Conservation (phyloP, 2,888 invertebrate genomes). For the Scaptodrosophila latifasciaeformis region DNA sequence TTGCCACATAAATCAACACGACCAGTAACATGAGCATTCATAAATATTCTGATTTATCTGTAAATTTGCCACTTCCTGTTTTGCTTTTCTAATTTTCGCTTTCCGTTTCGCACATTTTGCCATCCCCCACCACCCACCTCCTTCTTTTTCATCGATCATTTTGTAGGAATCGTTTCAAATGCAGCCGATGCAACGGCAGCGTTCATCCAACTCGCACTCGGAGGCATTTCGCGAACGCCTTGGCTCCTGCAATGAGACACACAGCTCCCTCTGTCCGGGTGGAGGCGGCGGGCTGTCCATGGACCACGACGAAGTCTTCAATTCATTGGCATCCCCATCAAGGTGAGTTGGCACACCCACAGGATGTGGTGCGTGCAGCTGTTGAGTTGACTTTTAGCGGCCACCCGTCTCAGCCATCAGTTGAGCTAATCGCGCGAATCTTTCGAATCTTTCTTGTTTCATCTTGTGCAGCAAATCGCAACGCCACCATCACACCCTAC, state of each 20-base stretch:
- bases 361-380: slow-evolving; percentile 65
- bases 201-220: slow-evolving; percentile 69
- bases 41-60: slow-evolving; percentile 50
- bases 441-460: slow-evolving; percentile 10
- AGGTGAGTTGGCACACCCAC: slow-evolving; percentile 66
- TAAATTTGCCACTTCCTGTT: slow-evolving; percentile 56
- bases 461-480: slow-evolving; percentile 50
- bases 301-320: slow-evolving; percentile 73
- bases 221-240: slow-evolving; percentile 73
- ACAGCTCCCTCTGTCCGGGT: slow-evolving; percentile 53
- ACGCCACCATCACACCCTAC: slow-evolving; percentile 71
- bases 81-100: slow-evolving; percentile 24
- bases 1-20: slow-evolving; percentile 4
- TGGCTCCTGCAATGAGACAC: slow-evolving; percentile 73
- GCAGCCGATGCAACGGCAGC: slow-evolving; percentile 70
- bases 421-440: slow-evolving; percentile 62
- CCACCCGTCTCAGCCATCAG: slow-evolving; percentile 18
- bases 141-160: slow-evolving; percentile 1
- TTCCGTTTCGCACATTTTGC: slow-evolving; percentile 9
- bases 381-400: slow-evolving; percentile 49
- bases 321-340: slow-evolving; percentile 52
- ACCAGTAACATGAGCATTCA: slow-evolving; percentile 12
- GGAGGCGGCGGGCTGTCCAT: slow-evolving; percentile 38
- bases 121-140: no score
- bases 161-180: slow-evolving; percentile 66